Evolutionary conservation across 1,140 invertebrate genomes (phyloP), one percentile per base, ranked within the genome.

Genomic region (Hyles euphorbiae): DNA sequence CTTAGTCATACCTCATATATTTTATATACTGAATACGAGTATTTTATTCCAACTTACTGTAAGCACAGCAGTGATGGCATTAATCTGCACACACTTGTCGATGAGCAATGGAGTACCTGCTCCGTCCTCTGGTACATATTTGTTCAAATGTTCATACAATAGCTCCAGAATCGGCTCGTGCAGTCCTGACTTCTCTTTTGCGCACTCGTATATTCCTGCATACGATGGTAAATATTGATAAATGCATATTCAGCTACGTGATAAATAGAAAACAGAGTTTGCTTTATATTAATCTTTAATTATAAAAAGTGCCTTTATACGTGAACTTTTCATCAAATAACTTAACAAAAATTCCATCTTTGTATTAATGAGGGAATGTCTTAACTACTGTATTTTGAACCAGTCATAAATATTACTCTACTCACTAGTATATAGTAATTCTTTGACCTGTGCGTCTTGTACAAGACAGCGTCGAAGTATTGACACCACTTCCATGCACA

Each of bases 381-480:
- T 22, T 22, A 22, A 22, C 22, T 22, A 22, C 22, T 22, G 2
- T 22, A 22, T 22, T 22, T 22, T 22, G 22, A 22, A 22, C 22
- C 22, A 22, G 22, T 22, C 22, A 22, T 22, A 22, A 22, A 56
- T 60, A 4, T 7, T 5, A 46, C 9, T 57, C 34, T 33, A 76
- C 74, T 76, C 78, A 92, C 92, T 89, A 58, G 85, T 76, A 66
- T 93, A 93, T 0, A 93, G 72, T 57, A 90, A 71, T 40, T 89
- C 71, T 67, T 90, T 90, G 3, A 93, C 90, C 64, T 89, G 79
- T 2, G 80, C 83, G 63, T 93, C 92, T 56, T 93, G 92, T 43
- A 88, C 87, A 11, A 93, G 91, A 67, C 91, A 92, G 10, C 91
- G 89, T 44, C 84, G 90, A 36, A 93, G 72, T 68, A 93, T 92